Conservation (phyloP, 2,113 vertebrate species). For the Coptodon bakossiorum region DNA sequence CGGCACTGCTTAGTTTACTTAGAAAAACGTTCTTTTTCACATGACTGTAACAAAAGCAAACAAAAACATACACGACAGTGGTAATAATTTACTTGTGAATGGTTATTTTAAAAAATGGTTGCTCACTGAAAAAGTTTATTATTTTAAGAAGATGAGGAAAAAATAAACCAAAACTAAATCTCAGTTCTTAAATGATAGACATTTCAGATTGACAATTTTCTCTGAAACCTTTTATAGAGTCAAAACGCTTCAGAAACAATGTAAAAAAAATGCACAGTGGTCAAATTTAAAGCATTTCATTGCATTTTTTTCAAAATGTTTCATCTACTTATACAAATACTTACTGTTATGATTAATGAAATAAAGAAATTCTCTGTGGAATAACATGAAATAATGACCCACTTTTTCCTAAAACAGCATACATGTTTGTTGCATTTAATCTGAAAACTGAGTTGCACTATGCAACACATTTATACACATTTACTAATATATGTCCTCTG, state of each 20-base stretch:
- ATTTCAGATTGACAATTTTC: neutral
- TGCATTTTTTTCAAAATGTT: neutral
- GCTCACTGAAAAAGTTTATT: neutral
- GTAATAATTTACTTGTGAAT: conserved; percentile 12
- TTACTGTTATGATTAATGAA: neutral
- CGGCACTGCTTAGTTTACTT: neutral
- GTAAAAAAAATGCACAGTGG: neutral
- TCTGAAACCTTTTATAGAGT: neutral
- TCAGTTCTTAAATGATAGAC: neutral
- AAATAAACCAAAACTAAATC: neutral
- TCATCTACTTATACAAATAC: neutral
- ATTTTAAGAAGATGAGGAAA: neutral
- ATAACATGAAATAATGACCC: neutral
- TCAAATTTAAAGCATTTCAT: neutral
- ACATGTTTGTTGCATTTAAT: neutral
- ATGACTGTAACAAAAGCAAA: neutral
- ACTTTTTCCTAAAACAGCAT: neutral
- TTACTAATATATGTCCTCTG: neutral
- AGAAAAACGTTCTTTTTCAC: neutral
- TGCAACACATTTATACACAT: neutral
- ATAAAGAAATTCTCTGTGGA: neutral
- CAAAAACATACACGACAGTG: neutral
- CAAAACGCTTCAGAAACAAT: neutral
- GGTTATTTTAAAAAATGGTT: neutral
- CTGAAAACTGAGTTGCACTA: neutral